Conservation (phyloP, 1,140 invertebrate genomes). For the Drosophila sturtevanti region DNA sequence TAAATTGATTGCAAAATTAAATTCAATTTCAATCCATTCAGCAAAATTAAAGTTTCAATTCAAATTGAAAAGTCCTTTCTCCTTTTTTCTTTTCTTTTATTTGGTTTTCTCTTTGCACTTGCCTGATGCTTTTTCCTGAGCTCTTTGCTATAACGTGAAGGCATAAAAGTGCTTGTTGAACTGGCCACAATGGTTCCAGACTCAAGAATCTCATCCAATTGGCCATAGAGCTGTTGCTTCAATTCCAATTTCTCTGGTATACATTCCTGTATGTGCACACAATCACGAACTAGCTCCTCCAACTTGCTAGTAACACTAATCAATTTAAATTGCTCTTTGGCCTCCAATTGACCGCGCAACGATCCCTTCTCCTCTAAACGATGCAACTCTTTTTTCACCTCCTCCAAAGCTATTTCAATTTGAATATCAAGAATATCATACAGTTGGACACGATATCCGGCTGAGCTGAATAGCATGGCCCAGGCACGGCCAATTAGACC, state of each 20-base stretch:
- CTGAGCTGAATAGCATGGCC: slow-evolving; percentile 96
- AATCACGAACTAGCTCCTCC: slow-evolving; percentile 86
- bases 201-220: slow-evolving; percentile 90
- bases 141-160: slow-evolving; percentile 91
- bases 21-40: not conserved
- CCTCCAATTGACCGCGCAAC: slow-evolving; percentile 88
- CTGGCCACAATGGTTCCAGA: slow-evolving; percentile 91
- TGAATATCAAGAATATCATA: slow-evolving; percentile 92
- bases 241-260: slow-evolving; percentile 94
- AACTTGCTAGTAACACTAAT: slow-evolving; percentile 89
- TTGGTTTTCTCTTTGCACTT: not conserved
- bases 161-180: slow-evolving; percentile 95
- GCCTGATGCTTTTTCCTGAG: slow-evolving; percentile 63
- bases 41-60: not conserved
- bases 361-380: slow-evolving; percentile 87
- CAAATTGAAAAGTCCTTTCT: not conserved
- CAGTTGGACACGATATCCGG: slow-evolving; percentile 92
- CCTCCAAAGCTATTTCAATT: slow-evolving; percentile 88
- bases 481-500: slow-evolving; percentile 96
- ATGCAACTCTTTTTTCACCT: slow-evolving; percentile 90
- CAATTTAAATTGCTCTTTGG: slow-evolving; percentile 89
- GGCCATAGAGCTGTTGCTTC: slow-evolving; percentile 90
- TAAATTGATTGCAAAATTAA: not conserved
- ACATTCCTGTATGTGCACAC: slow-evolving; percentile 93
- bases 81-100: not conserved